Percentiles rank a stretch among this genome's conserved stretches.
Evolutionary conservation across 2,113 vertebrate genomes (phyloP).

Genomic region (Seriola dumerili): DNA sequence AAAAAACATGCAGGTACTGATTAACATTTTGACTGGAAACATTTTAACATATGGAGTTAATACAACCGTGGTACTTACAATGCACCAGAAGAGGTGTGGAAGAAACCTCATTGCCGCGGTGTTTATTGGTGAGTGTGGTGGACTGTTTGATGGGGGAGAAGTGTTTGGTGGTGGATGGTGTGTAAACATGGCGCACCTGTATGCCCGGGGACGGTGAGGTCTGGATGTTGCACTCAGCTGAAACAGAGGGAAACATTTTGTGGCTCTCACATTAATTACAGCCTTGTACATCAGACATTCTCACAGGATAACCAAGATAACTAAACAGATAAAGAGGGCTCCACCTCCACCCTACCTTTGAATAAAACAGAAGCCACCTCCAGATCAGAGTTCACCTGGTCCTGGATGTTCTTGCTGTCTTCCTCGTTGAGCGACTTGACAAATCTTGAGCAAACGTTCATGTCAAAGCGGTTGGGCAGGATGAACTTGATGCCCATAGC

Average conservation of each 20-base stretch:
- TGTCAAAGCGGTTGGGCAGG: conserved; percentile 97
- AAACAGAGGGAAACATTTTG: conserved; percentile 18
- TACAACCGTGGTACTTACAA: conserved; percentile 86
- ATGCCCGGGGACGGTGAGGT: conserved; percentile 96
- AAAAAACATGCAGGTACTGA: not conserved
- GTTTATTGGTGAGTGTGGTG: conserved; percentile 98
- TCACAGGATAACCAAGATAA: not conserved
- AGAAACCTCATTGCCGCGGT: conserved; percentile 97
- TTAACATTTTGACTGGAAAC: not conserved
- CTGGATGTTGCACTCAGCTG: conserved; percentile 98
- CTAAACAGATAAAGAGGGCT: not conserved
- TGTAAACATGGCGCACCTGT: conserved; percentile 98
- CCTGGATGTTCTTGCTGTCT: conserved; percentile 99
- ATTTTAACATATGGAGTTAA: not conserved
- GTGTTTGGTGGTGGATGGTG: conserved; percentile 97
- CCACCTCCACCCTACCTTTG: conserved; percentile 87
- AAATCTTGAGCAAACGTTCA: conserved; percentile 99
- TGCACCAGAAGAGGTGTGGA: conserved; percentile 96
- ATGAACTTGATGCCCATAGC: conserved; percentile 99
- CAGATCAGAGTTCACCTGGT: conserved; percentile 98
- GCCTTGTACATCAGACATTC: not conserved
- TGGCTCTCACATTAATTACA: not conserved
- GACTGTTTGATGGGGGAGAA: conserved; percentile 99
- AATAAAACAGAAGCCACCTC: conserved; percentile 98
- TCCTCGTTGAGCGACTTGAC: conserved; percentile 99